phyloP scores from a whole-genome alignment of 2,113 vertebrate genomes.

The Nicator chloris region DNA sequence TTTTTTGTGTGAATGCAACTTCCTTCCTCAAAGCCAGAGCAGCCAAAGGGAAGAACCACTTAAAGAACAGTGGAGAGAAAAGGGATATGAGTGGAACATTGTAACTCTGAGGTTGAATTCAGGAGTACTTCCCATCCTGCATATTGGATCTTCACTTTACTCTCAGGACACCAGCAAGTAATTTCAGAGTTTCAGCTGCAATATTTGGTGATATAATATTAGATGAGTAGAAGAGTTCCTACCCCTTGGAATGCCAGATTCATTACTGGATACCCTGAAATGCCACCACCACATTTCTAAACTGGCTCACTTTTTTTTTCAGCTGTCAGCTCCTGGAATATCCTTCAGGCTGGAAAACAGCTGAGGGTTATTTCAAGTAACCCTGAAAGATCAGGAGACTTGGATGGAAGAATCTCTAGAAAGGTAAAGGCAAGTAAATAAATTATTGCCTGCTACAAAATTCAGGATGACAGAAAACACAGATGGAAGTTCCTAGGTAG shows the following conservation, averaged over 20 bases:
- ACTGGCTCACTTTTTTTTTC: slow-evolving; percentile 48
- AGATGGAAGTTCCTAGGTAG: not conserved
- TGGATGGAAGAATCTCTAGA: slow-evolving; percentile 8
- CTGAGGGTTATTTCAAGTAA: slow-evolving; percentile 65
- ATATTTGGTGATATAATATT: not conserved
- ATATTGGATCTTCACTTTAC: not conserved
- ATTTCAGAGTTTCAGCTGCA: slow-evolving; percentile 5
- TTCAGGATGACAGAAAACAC: not conserved
- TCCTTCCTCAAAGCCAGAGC: not conserved
- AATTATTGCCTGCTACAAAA: not conserved
- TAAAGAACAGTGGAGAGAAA: not conserved
- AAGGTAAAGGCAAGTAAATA: slow-evolving; percentile 37
- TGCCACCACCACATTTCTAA: slow-evolving; percentile 38
- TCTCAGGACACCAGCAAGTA: not conserved
- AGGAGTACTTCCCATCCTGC: not conserved
- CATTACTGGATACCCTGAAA: slow-evolving; percentile 46
- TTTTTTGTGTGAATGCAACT: not conserved
- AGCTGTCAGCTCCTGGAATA: slow-evolving; percentile 62
- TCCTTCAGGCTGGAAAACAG: slow-evolving; percentile 49
- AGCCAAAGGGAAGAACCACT: not conserved
- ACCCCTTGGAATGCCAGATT: slow-evolving; percentile 12
- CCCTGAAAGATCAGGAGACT: slow-evolving; percentile 43
- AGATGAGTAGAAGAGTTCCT: not conserved
- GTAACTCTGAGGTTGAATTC: not conserved
- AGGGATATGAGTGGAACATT: not conserved